A percentile compares a stretch with the other conserved stretches of the same genome.
phyloP scores from a whole-genome alignment of 1,140 invertebrate genomes.

The Drosophila nigrodunni region DNA sequence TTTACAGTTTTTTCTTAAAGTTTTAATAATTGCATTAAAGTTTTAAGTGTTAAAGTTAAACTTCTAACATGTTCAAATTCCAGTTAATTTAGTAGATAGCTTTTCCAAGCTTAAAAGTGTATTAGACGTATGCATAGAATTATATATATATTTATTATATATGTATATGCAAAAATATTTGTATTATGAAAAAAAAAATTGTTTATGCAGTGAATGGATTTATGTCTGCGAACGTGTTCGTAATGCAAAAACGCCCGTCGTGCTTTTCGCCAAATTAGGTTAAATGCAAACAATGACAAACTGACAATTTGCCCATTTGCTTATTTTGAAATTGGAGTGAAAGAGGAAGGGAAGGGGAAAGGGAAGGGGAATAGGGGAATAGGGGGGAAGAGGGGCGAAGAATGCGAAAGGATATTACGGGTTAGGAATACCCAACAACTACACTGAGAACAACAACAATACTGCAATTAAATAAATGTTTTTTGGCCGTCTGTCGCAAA shows the following conservation, averaged over 20 bases:
- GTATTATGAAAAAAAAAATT: conserved; percentile 4
- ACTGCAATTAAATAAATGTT: conserved; percentile 60
- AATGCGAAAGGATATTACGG: background rate
- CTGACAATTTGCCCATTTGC: conserved; percentile 52
- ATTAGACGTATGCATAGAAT: background rate
- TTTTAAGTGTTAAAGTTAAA: too few species aligned
- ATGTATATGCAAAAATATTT: background rate
- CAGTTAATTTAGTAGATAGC: too few species aligned
- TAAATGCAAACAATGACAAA: conserved; percentile 66
- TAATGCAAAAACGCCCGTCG: conserved; percentile 52
- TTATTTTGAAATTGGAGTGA: background rate
- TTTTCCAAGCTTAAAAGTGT: too few species aligned
- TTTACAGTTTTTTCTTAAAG: too few species aligned
- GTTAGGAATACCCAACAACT: background rate
- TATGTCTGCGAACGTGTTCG: conserved; percentile 59
- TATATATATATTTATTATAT: background rate
- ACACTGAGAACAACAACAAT: conserved; percentile 40
- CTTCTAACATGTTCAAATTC: too few species aligned
- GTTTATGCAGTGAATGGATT: conserved; percentile 24
- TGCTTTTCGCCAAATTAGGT: conserved; percentile 60
- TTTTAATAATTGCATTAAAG: too few species aligned
- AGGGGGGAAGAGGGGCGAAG: background rate
- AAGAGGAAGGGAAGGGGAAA: background rate
- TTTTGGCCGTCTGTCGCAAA: conserved; percentile 43
- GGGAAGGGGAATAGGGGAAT: background rate